Base-by-base conservation (phyloP, 2,797 vertebrate genomes). In the Acanthiza pusilla region DNA sequence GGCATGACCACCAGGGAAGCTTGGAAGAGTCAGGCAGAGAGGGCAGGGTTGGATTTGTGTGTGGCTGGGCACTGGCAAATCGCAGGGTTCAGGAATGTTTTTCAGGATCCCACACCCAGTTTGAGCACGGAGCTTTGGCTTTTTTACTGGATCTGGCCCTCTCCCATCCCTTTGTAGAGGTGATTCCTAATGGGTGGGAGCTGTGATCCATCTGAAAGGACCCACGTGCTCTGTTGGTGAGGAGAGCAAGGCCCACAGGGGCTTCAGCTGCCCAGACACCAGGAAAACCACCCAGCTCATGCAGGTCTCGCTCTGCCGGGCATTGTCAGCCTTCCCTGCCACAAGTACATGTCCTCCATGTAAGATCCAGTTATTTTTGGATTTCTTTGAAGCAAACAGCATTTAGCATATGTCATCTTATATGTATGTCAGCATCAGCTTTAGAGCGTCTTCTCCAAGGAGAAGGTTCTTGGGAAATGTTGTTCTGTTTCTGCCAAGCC, bases 301-400 rank as follows among this genome's bases (percentile, higher is more conserved):
- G 60, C 67, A 66, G 73, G 74, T 70, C 29, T 89, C 0, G 10
- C 67, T 79, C 55, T 62, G 57, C 88, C 0, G 2, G 51, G 85
- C 88, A 47, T 47, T 34, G 7, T n/a, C 84, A 85, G 83, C 91
- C 54, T 51, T 62, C 71, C 42, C 77, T 75, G 86, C 66, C 62
- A 94, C 87, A 40, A 61, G 1, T 42, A 65, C 70, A 60, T 3
- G 2, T 82, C 57, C 48, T 94, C 73, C 55, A 61, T 84, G 76
- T 40, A 77, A 62, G 79, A 88, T 60, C 6, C 6, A 26, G 88
- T 50, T 93, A 91, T 96, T 96, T 96, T 71, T 73, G 89, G 70
- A 26, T 93, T 90, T 94, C 92, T 94, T 90, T 92, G 95, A 96
- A 92, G 93, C 84, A 93, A 97, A 94, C 89, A 94, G 63, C 63